Evolutionary conservation across 1,140 invertebrate species (phyloP).

Genomic region (Leucophenga varia): DNA sequence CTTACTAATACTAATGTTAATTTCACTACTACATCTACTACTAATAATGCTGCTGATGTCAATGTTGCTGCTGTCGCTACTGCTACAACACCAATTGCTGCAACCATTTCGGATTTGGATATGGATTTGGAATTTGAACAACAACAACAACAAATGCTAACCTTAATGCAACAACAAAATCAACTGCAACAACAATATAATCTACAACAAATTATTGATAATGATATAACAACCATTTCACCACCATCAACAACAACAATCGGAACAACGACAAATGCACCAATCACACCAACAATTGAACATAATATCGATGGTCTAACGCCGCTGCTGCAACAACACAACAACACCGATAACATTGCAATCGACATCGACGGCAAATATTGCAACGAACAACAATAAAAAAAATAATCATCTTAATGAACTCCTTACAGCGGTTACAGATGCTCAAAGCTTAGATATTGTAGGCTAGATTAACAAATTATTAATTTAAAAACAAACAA

Average conservation of each 20-base stretch:
- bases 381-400: slow-evolving; percentile 16
- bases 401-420: slow-evolving; percentile 27
- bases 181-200: slow-evolving; percentile 53
- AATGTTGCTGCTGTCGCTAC: slow-evolving; percentile 1
- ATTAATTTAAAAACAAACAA: slow-evolving; percentile 11
- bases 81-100: slow-evolving; percentile 15
- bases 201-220: no score
- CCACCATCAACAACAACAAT: slow-evolving; percentile 22
- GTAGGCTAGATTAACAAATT: slow-evolving; percentile 45
- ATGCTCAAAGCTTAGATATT: slow-evolving; percentile 57
- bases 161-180: slow-evolving; percentile 48
- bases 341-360: background rate
- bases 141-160: slow-evolving; percentile 49
- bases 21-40: slow-evolving; percentile 40
- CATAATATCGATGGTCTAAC: no score
- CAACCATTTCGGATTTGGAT: background rate
- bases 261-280: no score
- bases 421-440: slow-evolving; percentile 39
- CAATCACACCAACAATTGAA: no score
- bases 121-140: slow-evolving; percentile 14
- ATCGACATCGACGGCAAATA: slow-evolving; percentile 19
- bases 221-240: no score
- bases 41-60: slow-evolving; percentile 42
- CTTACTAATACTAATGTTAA: slow-evolving; percentile 52
- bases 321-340: background rate